Base-by-base conservation (phyloP, 2,888 invertebrate species). In the Drosophila nr. perissopoda region DNA sequence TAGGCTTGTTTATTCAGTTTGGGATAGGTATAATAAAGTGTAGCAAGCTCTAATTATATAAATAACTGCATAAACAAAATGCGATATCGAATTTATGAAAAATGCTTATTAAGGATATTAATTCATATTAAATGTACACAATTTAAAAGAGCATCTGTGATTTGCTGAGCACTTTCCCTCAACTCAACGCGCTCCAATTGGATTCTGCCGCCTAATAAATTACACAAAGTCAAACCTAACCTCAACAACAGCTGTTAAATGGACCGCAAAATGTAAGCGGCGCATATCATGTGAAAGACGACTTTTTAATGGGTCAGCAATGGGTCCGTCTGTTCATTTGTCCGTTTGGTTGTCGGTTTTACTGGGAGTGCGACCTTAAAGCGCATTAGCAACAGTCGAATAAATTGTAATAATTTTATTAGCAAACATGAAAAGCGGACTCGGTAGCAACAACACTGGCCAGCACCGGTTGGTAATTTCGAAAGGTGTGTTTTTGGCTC, bases 351-450 rank as follows among this genome's bases (percentile, higher is more conserved):
- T 16, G 45, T 25, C 42, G 16, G 58, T 45, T 25, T 45, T 25
- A 25, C 33, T 54, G 27, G 21, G 65, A 69, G 64, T 54, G 2
- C 80, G 83, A 87, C 86, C 88, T 86, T 87, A 83, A 83, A 87
- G 86, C 85, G 87, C 85, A 87, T 85, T 85, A 85, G 87, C 85
- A 80, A 74, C 75, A 69, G 67, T 69, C 69, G 83, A 76, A 69
- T 82, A 73, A 87, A 86, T 86, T 73, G 73, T 88, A 84, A 87
- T 84, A 87, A 87, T 87, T 87, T 87, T 87, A 87, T 88, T 82
- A 78, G 87, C 88, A 87, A 87, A 88, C 82, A 87, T 80, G 69
- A 87, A 75, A 79, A 81, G 51, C 74, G 58, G 51, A 59, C 38
- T 4, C 40, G 48, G 54, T 42, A 27, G 27, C 36, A 36, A 11